phyloP scores from a whole-genome alignment of 2,888 invertebrate genomes.

The Platerodrilus igneus region DNA sequence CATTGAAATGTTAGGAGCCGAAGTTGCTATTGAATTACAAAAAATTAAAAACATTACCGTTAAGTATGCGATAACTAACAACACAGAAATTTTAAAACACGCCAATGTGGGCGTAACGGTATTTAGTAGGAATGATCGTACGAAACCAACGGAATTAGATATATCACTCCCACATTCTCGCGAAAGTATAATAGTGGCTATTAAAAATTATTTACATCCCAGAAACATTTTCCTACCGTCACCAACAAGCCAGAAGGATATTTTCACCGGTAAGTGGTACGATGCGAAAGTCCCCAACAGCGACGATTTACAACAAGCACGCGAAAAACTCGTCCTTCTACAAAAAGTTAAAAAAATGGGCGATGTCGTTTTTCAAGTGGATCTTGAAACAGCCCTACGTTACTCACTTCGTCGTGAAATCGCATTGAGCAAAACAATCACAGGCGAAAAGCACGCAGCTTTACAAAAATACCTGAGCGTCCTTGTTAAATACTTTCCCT shows the following conservation, averaged over 20 bases:
- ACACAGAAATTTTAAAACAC: conserved; percentile 52
- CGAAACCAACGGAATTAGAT: conserved; percentile 42
- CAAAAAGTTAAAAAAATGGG: conserved; percentile 44
- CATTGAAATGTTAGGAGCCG: conserved; percentile 57
- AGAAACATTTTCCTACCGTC: conserved; percentile 35
- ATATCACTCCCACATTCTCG: too few relatives aligned
- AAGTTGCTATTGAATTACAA: conserved; percentile 64
- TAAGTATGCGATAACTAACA: conserved; percentile 55
- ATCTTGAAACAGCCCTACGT: conserved; percentile 82
- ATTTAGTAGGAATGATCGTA: conserved; percentile 21
- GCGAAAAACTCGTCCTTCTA: conserved; percentile 36
- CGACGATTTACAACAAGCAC: conserved; percentile 33
- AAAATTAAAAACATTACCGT: conserved; percentile 55
- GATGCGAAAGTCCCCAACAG: conserved; percentile 41
- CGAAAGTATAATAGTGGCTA: conserved; percentile 49
- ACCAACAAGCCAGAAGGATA: conserved; percentile 23
- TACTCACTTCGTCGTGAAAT: conserved; percentile 83
- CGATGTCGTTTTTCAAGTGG: conserved; percentile 74
- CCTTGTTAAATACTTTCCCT: conserved; percentile 74
- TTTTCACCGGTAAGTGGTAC: conserved; percentile 45
- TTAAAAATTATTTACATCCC: conserved; percentile 52
- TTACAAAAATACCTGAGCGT: conserved; percentile 69
- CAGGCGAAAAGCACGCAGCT: conserved; percentile 66
- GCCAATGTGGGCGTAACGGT: conserved; percentile 47
- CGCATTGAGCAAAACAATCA: conserved; percentile 62